These are phyloP conservation scores for Anthoptus insignis DNA, from an alignment of 2,888 invertebrate species.

Conservation along the genomic window DNA sequence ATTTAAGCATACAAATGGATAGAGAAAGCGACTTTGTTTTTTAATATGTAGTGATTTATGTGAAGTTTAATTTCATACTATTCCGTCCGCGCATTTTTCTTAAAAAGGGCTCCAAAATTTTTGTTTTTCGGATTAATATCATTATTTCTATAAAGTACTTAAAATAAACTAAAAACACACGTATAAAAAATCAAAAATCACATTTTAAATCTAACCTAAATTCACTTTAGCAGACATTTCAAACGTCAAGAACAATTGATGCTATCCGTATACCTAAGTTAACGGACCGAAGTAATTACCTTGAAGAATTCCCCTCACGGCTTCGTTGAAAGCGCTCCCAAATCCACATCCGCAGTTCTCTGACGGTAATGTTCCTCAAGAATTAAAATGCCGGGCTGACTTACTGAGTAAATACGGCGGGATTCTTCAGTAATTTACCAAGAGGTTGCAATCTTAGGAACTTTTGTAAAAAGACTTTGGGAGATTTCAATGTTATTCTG, in stretches of 20 bases:
- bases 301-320: conserved; percentile 51
- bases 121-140: too few species aligned
- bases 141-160: too few species aligned
- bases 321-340: conserved; percentile 54
- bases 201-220: too few species aligned
- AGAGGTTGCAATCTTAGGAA: conserved; percentile 14
- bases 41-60: too few species aligned
- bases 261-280: conserved; percentile 20
- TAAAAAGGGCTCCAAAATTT: too few species aligned
- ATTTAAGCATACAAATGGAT: too few species aligned
- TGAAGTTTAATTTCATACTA: too few species aligned
- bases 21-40: too few species aligned
- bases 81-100: too few species aligned
- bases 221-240: conserved; percentile 1
- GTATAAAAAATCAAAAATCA: too few species aligned
- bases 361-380: conserved; percentile 26
- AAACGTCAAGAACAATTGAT: conserved; percentile 13
- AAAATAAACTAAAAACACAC: too few species aligned
- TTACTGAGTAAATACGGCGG: conserved; percentile 25
- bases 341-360: conserved; percentile 47
- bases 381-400: conserved; percentile 29
- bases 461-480: neutral
- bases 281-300: conserved; percentile 51
- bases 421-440: conserved; percentile 13
- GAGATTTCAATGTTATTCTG: neutral